Evolutionary conservation across 2,797 vertebrate genomes (phyloP), one percentile per base, ranked within the genome.

Genomic region (Helostoma temminkii): DNA sequence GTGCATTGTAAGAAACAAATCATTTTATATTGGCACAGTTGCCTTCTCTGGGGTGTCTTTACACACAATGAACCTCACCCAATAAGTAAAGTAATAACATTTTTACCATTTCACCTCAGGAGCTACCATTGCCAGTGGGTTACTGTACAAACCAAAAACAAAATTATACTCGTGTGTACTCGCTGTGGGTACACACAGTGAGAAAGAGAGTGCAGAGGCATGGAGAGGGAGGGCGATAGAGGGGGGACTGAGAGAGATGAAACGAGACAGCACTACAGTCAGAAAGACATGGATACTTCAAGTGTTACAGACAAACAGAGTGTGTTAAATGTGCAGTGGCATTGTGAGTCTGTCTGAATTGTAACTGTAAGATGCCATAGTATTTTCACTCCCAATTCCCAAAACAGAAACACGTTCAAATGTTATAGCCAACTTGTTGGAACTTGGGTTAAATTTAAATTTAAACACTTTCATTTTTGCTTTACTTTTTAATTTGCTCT

Each of bases 301-400:
- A 47, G 24, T 70, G 61, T 63, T 24, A 16, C 42, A 69, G 58
- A 50, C 50, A 50, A 61, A 57, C 43, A 19, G 24, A 55, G 53
- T 50, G 65, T 18, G 55, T 15, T 78, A 50, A 78, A 85, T 71
- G 37, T 5, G 2, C 41, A 12, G 24, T 58, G 66, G 53, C 53
- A 58, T 66, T 75, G 4, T n/a, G n/a, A n/a, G n/a, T 71, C 42
- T 47, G 36, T 75, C 25, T 59, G 53, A 9, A 58, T 57, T 26
- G 9, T 45, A 25, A 24, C n/a, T 47, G 50, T 28, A 58, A 57
- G 32, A 60, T 53, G 42, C 34, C 18, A 32, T 0, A 48, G 30
- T 18, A 60, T 71, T 74, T 76, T 50, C 52, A 41, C 36, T 36
- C 21, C 4, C 47, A 28, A 45, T 74, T 66, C 50, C 36, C 46